phyloP scores from a whole-genome alignment of 2,888 invertebrate species.

The Beris chalybata region DNA sequence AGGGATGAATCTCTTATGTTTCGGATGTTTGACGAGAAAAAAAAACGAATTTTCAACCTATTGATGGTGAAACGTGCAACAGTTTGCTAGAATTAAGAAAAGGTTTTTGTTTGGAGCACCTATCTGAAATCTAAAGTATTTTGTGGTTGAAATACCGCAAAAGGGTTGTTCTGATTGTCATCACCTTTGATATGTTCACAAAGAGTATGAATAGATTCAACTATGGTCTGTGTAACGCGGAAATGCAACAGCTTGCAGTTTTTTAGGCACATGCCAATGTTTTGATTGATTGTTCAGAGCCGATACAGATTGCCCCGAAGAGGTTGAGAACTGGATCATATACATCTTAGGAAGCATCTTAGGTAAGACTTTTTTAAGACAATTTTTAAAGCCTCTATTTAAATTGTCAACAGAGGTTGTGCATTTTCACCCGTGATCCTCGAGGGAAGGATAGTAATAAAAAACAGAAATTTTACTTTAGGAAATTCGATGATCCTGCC shows the following conservation, averaged over 20 bases:
- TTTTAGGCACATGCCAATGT: too few species aligned
- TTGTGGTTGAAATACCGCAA: constrained; percentile 4
- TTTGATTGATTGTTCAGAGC: too few species aligned
- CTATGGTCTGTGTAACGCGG: not conserved
- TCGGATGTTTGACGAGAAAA: not conserved
- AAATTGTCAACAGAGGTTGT: too few species aligned
- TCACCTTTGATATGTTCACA: constrained; percentile 13
- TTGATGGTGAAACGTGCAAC: constrained; percentile 17
- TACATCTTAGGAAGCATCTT: too few species aligned
- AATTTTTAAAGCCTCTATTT: too few species aligned
- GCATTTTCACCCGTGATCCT: too few species aligned
- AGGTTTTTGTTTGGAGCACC: not conserved
- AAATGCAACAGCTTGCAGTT: constrained; percentile 16
- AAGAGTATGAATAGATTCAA: not conserved
- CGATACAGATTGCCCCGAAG: too few species aligned
- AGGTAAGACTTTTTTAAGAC: too few species aligned
- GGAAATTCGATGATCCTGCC: too few species aligned
- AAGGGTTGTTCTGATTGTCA: constrained; percentile 26
- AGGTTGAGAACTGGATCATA: too few species aligned
- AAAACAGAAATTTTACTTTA: too few species aligned
- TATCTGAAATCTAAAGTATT: not conserved
- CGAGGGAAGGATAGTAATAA: too few species aligned
- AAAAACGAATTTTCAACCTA: not conserved
- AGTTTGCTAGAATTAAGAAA: constrained; percentile 9
- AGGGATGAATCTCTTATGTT: constrained; percentile 20